Evolutionary conservation across 2,888 invertebrate species (phyloP).

Genomic region (Beris chalybata): DNA sequence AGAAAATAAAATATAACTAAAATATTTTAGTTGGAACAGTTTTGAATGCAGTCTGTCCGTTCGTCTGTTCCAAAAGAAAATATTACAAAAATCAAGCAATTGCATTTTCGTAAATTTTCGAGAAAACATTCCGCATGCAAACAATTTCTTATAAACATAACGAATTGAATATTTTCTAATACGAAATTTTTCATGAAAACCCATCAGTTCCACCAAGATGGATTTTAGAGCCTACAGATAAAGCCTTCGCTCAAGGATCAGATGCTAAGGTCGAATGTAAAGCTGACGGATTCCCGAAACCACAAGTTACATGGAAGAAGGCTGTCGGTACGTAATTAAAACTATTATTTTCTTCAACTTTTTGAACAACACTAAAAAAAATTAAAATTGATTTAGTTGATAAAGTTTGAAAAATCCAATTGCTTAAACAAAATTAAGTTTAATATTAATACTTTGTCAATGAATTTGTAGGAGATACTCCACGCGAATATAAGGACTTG

Average conservation of each 20-base stretch:
- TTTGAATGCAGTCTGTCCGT: slow-evolving; percentile 22
- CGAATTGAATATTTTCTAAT: slow-evolving; percentile 7
- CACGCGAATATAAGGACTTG: slow-evolving; percentile 91
- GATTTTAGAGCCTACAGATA: slow-evolving; percentile 93
- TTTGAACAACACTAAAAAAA: not conserved
- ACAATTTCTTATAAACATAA: slow-evolving; percentile 3
- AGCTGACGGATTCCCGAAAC: slow-evolving; percentile 94
- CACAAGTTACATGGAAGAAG: slow-evolving; percentile 92
- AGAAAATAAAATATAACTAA: too few relatives aligned
- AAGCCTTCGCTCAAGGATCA: slow-evolving; percentile 92
- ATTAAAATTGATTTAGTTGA: not conserved
- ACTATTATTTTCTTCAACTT: not conserved
- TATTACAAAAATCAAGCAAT: not conserved
- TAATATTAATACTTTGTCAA: not conserved
- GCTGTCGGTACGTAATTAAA: slow-evolving; percentile 75
- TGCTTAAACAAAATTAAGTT: not conserved
- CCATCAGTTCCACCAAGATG: slow-evolving; percentile 87
- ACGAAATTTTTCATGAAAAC: slow-evolving; percentile 4
- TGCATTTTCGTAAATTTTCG: slow-evolving; percentile 8
- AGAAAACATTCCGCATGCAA: slow-evolving; percentile 19
- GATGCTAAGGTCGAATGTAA: slow-evolving; percentile 94
- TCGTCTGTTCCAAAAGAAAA: slow-evolving; percentile 5
- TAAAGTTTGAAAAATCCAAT: not conserved
- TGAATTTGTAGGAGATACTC: slow-evolving; percentile 71
- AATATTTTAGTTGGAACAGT: not conserved